Evolutionary conservation across 2,113 vertebrate species (phyloP), one percentile per base, ranked within the genome.

Genomic region (Engraulis encrasicolus): DNA sequence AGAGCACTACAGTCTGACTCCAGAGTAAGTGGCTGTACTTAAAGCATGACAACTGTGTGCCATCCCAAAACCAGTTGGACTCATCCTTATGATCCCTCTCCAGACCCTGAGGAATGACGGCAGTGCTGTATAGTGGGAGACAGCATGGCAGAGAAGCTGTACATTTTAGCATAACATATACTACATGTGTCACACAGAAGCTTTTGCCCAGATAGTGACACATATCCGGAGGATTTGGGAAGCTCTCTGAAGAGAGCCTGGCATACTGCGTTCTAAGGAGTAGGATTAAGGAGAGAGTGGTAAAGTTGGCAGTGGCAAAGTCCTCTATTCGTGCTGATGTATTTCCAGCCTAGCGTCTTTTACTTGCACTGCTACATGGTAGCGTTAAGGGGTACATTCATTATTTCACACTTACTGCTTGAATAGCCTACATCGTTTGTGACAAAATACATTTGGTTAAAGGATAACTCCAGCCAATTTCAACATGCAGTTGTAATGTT

Each of bases 81-180:
- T n/a, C 54, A n/a, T 58, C 54, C 54, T 58, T n/a, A n/a, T 6
- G 23, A 20, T 45, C 40, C 40, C 9, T 45, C 40, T 45, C 20
- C n/a, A 58, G 54, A 58, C 54, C 20, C 6, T 19, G 54, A 58
- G 23, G 54, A n/a, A n/a, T n/a, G 58, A n/a, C n/a, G n/a, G n/a
- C n/a, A n/a, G n/a, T n/a, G n/a, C n/a, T n/a, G n/a, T n/a, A n/a
- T n/a, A n/a, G 9, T 27, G 7, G 23, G 23, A 27, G 23, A 31
- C 1, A 1, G 11, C 1, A 31, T 45, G 40, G 58, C 58, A 14
- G 9, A 66, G 20, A 66, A n/a, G n/a, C 27, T n/a, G 58, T n/a
- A n/a, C 12, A 31, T 66, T 66, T 66, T 66, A 66, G 58, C 58
- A 66, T 31, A 66, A 23, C 58, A 66, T 27, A 66, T 66, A 66